Base-by-base conservation (phyloP, 2,113 vertebrate species). In the Sitta europaea region DNA sequence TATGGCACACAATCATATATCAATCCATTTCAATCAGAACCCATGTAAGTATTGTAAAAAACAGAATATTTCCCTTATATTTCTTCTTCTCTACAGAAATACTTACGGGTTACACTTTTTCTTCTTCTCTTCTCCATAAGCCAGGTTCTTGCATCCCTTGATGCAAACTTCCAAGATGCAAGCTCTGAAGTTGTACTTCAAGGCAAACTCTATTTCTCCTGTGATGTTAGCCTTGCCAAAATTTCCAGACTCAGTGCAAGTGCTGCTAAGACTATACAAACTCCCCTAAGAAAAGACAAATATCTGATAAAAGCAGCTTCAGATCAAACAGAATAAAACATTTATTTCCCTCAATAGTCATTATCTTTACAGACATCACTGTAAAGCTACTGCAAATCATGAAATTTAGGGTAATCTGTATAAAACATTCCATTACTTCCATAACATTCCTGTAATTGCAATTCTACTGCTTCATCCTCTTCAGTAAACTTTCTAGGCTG, bases 101-200 rank as follows among this genome's bases (percentile, higher is more conserved):
- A 96, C 99, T 98, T 96, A 99, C 99, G 99, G 99, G 45, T 99
- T 98, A 94, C 98, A 99, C 85, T 98, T 99, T 75, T 92, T 99
- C 97, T 96, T 99, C 96, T 97, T 99, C 85, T 95, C 82, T 29
- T 99, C 98, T 86, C 98, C 98, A 2, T 97, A 97, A 23, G 96
- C 94, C 68, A 99, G 97, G 63, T 99, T 98, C 95, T 96, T 98
- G 92, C 99, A 99, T 51, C 96, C 95, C 38, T 96, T 98, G 47
- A 99, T 98, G 38, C 93, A 96, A 90, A 99, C 95, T 97, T 99
- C 98, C 94, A 99, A 97, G 88, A 98, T 97, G 72, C 96, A 97
- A 55, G 92, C 71, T 92, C 67, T 93, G 96, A 93, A 94, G 97
- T 97, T 93, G 73, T 99, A 99, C 75, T 81, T 94, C 78, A 99